phyloP scores from a whole-genome alignment of 1,140 invertebrate species.

The Microplitis mediator region DNA sequence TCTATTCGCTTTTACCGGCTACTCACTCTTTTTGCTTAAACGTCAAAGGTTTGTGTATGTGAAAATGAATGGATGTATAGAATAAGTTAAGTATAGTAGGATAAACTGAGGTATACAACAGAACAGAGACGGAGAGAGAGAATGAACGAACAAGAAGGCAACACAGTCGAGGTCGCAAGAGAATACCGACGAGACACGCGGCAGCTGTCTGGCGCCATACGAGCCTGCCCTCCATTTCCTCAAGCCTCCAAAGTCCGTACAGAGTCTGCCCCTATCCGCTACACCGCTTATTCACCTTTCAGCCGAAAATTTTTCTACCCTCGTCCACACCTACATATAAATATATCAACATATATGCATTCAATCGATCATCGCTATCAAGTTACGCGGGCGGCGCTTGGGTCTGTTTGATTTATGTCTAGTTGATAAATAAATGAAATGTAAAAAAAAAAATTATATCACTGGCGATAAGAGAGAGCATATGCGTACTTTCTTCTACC shows the following conservation, averaged over 20 bases:
- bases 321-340: too few species aligned
- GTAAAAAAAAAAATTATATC: too few species aligned
- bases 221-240: conserved; percentile 29
- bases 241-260: not conserved
- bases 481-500: too few species aligned
- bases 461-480: too few species aligned
- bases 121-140: too few species aligned
- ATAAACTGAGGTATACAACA: conserved; percentile 2
- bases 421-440: too few species aligned
- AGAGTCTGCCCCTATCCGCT: not conserved
- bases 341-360: too few species aligned
- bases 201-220: conserved; percentile 41
- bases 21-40: not conserved
- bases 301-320: not conserved
- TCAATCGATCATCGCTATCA: too few species aligned
- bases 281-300: conserved; percentile 5
- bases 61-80: conserved; percentile 18
- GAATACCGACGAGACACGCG: conserved; percentile 33
- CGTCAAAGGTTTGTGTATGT: not conserved
- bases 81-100: not conserved
- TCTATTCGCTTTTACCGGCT: too few species aligned
- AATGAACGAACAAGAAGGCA: conserved; percentile 29
- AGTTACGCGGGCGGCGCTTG: too few species aligned
- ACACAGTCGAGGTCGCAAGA: conserved; percentile 33
- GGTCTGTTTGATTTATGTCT: too few species aligned